These are phyloP conservation scores for Tyrophagus putrescentiae DNA, from an alignment of 1,140 invertebrate genomes.

Conservation along the genomic window DNA sequence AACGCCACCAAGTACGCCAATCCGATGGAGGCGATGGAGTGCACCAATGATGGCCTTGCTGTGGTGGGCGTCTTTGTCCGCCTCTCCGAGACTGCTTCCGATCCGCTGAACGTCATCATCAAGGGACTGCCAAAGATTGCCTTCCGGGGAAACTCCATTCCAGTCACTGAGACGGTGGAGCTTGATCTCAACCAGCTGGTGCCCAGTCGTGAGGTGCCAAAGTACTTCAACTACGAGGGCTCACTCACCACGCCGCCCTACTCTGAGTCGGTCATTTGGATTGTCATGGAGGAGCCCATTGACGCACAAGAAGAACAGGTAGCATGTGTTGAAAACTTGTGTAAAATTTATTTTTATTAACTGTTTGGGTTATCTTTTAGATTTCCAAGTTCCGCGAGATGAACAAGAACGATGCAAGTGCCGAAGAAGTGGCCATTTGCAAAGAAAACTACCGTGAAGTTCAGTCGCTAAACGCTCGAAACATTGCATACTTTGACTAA, in stretches of 20 bases:
- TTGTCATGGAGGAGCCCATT: conserved; percentile 80
- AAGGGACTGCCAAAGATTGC: conserved; percentile 54
- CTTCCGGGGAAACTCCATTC: conserved; percentile 51
- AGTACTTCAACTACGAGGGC: conserved; percentile 88
- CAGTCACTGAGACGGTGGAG: background rate
- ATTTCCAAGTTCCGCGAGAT: conserved; percentile 5
- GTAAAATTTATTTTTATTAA: background rate
- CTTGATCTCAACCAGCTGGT: conserved; percentile 16
- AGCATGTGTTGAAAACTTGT: conserved; percentile 25
- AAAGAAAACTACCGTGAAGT: conserved; percentile 2
- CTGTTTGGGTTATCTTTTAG: background rate
- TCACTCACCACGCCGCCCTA: conserved; percentile 93
- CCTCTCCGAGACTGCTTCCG: conserved; percentile 30
- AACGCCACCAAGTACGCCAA: conserved; percentile 67
- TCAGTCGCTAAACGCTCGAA: background rate
- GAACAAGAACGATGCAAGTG: background rate
- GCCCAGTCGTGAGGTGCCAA: conserved; percentile 29
- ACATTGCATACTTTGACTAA: too few species aligned
- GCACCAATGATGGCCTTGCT: conserved; percentile 69
- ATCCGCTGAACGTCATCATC: conserved; percentile 48
- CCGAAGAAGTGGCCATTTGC: background rate
- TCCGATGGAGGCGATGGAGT: conserved; percentile 60
- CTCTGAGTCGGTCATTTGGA: conserved; percentile 91
- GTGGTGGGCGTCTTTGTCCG: conserved; percentile 82
- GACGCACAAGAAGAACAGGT: conserved; percentile 76